phyloP scores from a whole-genome alignment of 2,888 invertebrate genomes.

The Tribolium freemani region DNA sequence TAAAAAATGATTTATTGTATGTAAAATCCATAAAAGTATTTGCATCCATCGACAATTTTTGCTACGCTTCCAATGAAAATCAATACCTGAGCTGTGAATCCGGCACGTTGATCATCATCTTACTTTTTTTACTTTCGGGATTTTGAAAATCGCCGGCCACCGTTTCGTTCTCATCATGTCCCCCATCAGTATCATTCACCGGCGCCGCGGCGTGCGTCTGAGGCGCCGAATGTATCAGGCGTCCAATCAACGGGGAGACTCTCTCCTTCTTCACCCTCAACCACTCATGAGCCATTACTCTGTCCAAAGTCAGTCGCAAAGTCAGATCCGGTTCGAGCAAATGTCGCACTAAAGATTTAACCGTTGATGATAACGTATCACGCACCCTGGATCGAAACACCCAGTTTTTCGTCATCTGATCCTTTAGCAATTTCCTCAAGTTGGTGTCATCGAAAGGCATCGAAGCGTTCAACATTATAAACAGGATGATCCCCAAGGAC shows the following conservation, averaged over 20 bases:
- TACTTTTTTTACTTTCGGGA: conserved; percentile 66
- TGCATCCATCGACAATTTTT: not conserved
- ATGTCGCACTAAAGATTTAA: conserved; percentile 83
- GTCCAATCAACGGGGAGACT: conserved; percentile 72
- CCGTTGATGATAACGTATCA: conserved; percentile 77
- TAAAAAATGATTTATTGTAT: not conserved
- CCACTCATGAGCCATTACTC: conserved; percentile 85
- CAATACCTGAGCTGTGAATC: conserved; percentile 24
- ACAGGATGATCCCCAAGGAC: conserved; percentile 92
- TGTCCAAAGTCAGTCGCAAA: conserved; percentile 80
- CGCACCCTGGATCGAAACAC: conserved; percentile 80
- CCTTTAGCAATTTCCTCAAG: conserved; percentile 83
- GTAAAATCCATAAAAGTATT: not conserved
- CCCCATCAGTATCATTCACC: conserved; percentile 51
- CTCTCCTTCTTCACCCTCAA: conserved; percentile 75
- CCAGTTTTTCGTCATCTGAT: conserved; percentile 87
- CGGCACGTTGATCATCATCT: conserved; percentile 62
- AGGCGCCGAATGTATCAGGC: conserved; percentile 76
- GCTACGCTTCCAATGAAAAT: not conserved
- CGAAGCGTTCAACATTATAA: conserved; percentile 93
- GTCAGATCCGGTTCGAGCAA: conserved; percentile 90
- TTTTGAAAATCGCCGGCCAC: conserved; percentile 66
- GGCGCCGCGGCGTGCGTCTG: conserved; percentile 60
- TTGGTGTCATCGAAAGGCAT: conserved; percentile 96
- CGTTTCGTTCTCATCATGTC: conserved; percentile 57